phyloP scores from a whole-genome alignment of 2,113 vertebrate species.

The Phalacrocorax aristotelis region DNA sequence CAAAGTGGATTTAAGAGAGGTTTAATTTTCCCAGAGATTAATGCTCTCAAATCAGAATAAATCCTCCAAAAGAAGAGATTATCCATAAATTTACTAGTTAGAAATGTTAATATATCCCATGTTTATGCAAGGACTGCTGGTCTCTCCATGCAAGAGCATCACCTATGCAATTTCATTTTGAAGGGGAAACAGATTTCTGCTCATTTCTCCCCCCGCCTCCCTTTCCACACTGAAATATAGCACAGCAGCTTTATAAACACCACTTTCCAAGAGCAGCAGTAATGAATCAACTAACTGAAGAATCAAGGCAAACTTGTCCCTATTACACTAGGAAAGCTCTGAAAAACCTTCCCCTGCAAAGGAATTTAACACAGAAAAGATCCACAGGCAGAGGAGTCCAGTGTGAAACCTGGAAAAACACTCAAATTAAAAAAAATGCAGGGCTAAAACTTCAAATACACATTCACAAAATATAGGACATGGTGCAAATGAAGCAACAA shows the following conservation, averaged over 20 bases:
- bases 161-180: background rate
- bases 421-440: background rate
- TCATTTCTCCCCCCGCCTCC: background rate
- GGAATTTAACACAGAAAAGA: background rate
- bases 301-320: background rate
- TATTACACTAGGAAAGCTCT: background rate
- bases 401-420: background rate
- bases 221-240: background rate
- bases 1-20: conserved; percentile 54
- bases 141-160: background rate
- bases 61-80: conserved; percentile 56
- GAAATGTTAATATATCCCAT: conserved; percentile 39
- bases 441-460: background rate
- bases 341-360: background rate
- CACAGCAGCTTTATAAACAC: background rate
- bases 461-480: background rate
- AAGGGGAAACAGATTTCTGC: background rate
- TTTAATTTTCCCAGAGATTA: conserved; percentile 46
- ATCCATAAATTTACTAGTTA: conserved; percentile 59
- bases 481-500: background rate
- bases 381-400: background rate
- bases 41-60: conserved; percentile 52
- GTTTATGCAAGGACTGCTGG: background rate
- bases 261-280: background rate
- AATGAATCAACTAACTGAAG: background rate